Base-by-base conservation (phyloP, 2,888 invertebrate species). In the Nemoura dubitans region DNA sequence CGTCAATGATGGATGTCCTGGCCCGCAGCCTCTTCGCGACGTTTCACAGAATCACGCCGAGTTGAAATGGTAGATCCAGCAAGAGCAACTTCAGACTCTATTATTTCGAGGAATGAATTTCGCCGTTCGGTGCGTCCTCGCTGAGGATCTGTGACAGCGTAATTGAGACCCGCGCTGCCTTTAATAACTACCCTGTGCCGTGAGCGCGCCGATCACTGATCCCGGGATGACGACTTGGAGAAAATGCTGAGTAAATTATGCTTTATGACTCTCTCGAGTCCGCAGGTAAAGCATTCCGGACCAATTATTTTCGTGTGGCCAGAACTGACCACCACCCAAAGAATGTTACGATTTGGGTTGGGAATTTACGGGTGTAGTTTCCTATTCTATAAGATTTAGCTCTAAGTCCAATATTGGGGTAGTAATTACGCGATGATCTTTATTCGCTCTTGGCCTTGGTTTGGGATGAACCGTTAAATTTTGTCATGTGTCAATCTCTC, bases 181-280 rank as follows among this genome's bases (percentile, higher is more conserved):
- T 80, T 87, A 87, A 87, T 87, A 87, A 87, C 82, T 78, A 82
- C 82, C 87, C 85, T 85, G 27, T 43, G 59, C 21, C 30, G 80
- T 85, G 77, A 36, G 36, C 59, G 36, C 36, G 59, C 59, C 36
- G 59, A 59, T 59, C 59, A 21, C 76, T 76, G n/a, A 82, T 59
- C 6, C 59, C 59, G 14, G 14, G 59, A 59, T 59, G 59, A 59
- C 16, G 59, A 59, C 59, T 59, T 14, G 21, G 16, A 59, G 59
- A 59, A 59, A 59, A 59, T 59, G 59, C 59, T 14, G 59, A 21
- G 59, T 10, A 59, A 59, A 59, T 59, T 59, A 59, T 59, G 59
- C 59, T 59, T 59, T 59, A 59, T 59, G 59, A 59, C 59, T 59
- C 59, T 59, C 59, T 59, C 21, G 59, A 10, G 59, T 59, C 59